Evolutionary conservation across 2,888 invertebrate species (phyloP), one percentile per base, ranked within the genome.

Genomic region (Clanis bilineata): DNA sequence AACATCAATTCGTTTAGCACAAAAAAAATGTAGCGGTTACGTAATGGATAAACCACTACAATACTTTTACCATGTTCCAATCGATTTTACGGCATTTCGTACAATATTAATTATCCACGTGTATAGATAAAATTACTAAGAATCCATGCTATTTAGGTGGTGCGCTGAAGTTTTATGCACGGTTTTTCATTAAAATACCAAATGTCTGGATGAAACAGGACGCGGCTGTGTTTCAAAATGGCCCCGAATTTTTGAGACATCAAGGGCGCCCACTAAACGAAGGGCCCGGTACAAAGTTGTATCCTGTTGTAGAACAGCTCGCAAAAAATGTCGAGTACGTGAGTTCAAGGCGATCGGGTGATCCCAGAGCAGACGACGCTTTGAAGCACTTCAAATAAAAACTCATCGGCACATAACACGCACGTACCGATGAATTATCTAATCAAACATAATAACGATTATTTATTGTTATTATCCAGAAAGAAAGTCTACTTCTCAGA

Each of bases 341-440:
- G 80, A 91, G 91, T 91, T 92, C 91, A 92, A 92, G 91, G 91
- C 82, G 64, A 91, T 79, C 91, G 76, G 83, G 87, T 86, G 84
- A 77, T 88, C 80, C 88, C 82, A 79, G 74, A 58, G 39, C 58
- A 58, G 39, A 68, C 63, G 58, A 62, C 60, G 43, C 59, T 62
- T 62, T 64, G 66, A 58, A 65, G 72, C 67, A 68, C 64, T 72
- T 70, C 66, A 67, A 69, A 71, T 67, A 71, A 74, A 70, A 68
- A 71, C 64, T 70, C 63, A 62, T 64, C 55, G 61, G 59, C 61
- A 59, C 47, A 41, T 55, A 61, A 51, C 58, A 58, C 44, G 64
- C 62, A 64, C 59, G 61, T 66, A 67, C 64, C 10, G 5, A 15
- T 22, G 36, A 25, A 51, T 58, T 58, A 58, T 58, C 58, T 58